A percentile compares a stretch with the other conserved stretches of the same genome.
phyloP scores from a whole-genome alignment of 92 coral and sea anemone genomes.

The Zoanthus sociatus region DNA sequence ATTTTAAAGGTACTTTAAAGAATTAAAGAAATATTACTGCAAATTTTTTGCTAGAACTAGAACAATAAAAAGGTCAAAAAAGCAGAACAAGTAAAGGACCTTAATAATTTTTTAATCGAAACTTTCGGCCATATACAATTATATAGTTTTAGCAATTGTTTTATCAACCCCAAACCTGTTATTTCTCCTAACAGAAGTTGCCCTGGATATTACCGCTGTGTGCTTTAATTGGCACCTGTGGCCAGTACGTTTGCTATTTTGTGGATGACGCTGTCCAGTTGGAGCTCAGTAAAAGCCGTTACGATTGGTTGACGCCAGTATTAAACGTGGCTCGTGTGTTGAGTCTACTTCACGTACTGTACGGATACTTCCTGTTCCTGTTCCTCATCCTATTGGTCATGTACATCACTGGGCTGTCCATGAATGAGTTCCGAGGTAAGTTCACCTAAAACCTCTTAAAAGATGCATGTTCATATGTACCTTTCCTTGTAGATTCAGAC shows the following conservation, averaged over 20 bases:
- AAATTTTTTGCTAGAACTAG: too few species aligned
- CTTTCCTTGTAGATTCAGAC: too few species aligned
- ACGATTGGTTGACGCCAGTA: slow-evolving; percentile 66
- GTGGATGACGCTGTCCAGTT: slow-evolving; percentile 90
- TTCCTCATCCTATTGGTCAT: slow-evolving; percentile 78
- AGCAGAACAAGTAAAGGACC: too few species aligned
- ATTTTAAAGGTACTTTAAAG: too few species aligned
- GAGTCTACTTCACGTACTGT: slow-evolving; percentile 87
- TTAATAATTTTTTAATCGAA: too few species aligned
- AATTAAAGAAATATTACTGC: too few species aligned
- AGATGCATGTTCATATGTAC: too few species aligned
- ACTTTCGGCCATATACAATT: too few species aligned
- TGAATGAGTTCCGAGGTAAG: slow-evolving; percentile 96
- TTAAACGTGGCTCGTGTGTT: slow-evolving; percentile 77
- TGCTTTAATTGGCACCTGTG: slow-evolving; percentile 78
- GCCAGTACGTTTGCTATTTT: slow-evolving; percentile 90
- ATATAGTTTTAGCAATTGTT: too few species aligned
- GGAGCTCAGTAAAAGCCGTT: slow-evolving; percentile 54
- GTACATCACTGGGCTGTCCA: slow-evolving; percentile 88
- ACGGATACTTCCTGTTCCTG: slow-evolving; percentile 87
- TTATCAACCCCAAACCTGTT: not conserved
- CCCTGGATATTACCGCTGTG: slow-evolving; percentile 75
- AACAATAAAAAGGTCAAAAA: too few species aligned
- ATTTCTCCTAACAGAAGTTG: slow-evolving; percentile 67
- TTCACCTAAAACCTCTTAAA: not conserved